Percentiles rank a stretch among this genome's conserved stretches.
phyloP scores from a whole-genome alignment of 1,140 invertebrate genomes.

The Drosophila sp. region DNA sequence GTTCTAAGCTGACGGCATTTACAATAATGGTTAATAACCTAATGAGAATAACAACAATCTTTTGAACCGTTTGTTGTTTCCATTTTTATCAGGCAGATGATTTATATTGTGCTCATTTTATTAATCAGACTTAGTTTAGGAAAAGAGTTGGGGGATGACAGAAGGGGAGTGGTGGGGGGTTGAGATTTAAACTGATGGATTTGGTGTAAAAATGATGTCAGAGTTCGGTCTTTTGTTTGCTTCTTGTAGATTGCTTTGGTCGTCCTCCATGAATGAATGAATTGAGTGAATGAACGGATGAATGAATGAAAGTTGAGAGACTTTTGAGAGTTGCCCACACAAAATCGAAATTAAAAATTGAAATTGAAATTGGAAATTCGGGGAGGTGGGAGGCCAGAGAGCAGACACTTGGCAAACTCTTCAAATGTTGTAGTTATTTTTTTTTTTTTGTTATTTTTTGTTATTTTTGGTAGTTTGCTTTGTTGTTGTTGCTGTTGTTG shows the following conservation, averaged over 20 bases:
- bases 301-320: constrained; percentile 12
- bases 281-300: constrained; percentile 4
- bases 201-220: constrained; percentile 12
- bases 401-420: constrained; percentile 45
- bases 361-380: constrained; percentile 33
- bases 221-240: neutral
- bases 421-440: constrained; percentile 34
- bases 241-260: neutral
- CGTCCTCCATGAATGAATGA: constrained; percentile 2
- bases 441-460: constrained; percentile 25
- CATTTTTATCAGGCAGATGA: constrained; percentile 27
- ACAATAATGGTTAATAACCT: constrained; percentile 1
- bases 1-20: neutral
- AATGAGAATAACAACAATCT: neutral
- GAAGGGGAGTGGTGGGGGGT: neutral
- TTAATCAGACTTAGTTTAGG: constrained; percentile 41
- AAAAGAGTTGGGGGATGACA: neutral
- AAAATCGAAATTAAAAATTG: constrained; percentile 18
- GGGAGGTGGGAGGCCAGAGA: constrained; percentile 16
- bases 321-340: constrained; percentile 13
- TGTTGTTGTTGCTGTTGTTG: constrained; percentile 36
- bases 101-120: constrained; percentile 52
- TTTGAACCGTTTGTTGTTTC: neutral
- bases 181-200: neutral
- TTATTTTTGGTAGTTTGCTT: constrained; percentile 3